These are phyloP conservation scores for Petrolisthes manimaculis DNA, from an alignment of 2,888 invertebrate species.

Conservation along the genomic window DNA sequence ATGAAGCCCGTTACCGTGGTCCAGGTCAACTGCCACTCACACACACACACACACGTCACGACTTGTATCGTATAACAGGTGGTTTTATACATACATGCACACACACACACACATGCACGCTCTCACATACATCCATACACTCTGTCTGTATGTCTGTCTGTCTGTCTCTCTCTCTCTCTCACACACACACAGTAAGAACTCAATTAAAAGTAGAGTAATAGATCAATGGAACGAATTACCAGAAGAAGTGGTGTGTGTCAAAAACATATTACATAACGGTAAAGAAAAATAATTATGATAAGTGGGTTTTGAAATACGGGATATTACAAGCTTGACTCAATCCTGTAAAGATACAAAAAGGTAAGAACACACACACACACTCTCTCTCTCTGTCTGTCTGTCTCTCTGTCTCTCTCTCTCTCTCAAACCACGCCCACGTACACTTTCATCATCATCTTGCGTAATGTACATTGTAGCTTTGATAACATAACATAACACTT, in stretches of 20 bases:
- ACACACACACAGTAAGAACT: not conserved
- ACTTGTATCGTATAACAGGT: no score
- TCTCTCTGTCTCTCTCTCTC: slow-evolving; percentile 15
- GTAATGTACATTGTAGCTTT: not conserved
- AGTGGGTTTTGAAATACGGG: no score
- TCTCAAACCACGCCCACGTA: not conserved
- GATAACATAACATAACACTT: not conserved
- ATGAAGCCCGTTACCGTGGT: no score
- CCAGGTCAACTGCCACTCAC: no score
- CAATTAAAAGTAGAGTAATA: no score
- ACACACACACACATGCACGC: not conserved
- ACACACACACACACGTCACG: no score
- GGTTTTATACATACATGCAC: not conserved
- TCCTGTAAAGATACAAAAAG: no score
- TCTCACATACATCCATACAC: not conserved
- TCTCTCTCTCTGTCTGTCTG: not conserved
- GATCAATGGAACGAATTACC: no score
- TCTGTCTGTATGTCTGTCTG: not conserved
- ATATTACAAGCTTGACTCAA: no score
- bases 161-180: not conserved
- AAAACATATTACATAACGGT: no score
- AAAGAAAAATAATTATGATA: no score
- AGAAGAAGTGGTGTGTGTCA: no score
- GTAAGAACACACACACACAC: not conserved
- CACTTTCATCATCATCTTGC: not conserved